Evolutionary conservation across 2,888 invertebrate genomes (phyloP).

Genomic region (Nephrotoma appendiculata): DNA sequence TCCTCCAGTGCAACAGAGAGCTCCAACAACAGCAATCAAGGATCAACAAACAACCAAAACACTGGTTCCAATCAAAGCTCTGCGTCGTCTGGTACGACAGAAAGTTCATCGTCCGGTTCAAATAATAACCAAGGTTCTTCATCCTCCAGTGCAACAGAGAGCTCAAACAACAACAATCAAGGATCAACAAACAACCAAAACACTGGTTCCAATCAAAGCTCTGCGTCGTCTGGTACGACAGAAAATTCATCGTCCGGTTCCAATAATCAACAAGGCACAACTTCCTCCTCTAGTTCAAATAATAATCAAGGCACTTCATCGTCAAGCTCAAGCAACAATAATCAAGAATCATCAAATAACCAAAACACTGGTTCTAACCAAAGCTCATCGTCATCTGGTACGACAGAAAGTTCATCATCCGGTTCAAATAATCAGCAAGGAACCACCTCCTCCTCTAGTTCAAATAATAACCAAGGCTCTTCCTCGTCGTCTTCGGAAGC

Average conservation of each 20-base stretch:
- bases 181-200: too few relatives aligned
- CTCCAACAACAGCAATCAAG: neutral
- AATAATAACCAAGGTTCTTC: constrained; percentile 14
- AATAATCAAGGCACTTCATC: too few relatives aligned
- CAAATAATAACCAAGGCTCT: constrained; percentile 11
- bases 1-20: neutral
- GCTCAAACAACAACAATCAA: too few relatives aligned
- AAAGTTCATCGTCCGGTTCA: neutral
- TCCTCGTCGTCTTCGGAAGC: neutral
- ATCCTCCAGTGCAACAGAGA: neutral
- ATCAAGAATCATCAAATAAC: too few relatives aligned
- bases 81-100: neutral
- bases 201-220: too few relatives aligned
- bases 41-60: constrained; percentile 1
- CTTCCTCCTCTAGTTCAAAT: constrained; percentile 5
- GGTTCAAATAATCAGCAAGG: constrained; percentile 10
- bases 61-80: constrained; percentile 10
- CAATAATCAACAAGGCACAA: constrained; percentile 13
- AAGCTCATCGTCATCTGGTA: too few relatives aligned
- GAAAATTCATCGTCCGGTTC: neutral
- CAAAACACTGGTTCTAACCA: too few relatives aligned
- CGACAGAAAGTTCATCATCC: constrained; percentile 9
- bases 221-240: too few relatives aligned
- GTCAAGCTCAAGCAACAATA: too few relatives aligned
- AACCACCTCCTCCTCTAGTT: neutral